Evolutionary conservation across 2,888 invertebrate genomes (phyloP), one percentile per base, ranked within the genome.

Genomic region (Drosophila subsilvestris): DNA sequence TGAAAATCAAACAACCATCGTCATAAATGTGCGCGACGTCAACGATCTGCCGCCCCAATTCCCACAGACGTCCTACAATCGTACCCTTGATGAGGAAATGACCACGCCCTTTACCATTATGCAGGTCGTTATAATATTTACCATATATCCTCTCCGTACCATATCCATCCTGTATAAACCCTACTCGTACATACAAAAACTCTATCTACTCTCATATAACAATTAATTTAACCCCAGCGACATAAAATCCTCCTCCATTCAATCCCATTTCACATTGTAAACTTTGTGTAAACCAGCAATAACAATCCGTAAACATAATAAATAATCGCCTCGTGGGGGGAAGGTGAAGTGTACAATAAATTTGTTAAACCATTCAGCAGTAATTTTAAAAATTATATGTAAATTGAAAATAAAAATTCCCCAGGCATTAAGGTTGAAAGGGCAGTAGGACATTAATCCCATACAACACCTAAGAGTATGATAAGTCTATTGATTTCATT

Each of bases 21-120:
- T 96, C 88, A 95, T 98, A 88, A 94, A 95, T 91, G 94, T 97
- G 83, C 95, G 95, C 86, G 97, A 98, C 93, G 96, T 96, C 90
- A 98, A 98, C 93, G 98, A 98, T 93, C 94, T 97, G 89, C 96
- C 97, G 59, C 98, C 98, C 32, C 94, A 94, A 83, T 96, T 97
- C 93, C 94, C 95, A 76, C 93, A 95, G 90, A 94, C 95, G 79
- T 92, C 94, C 63, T 97, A 97, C 93, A 92, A 94, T 90, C 94
- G 95, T 55, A 94, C 94, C 76, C 95, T 96, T 82, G 93, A 95
- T 76, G 97, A 97, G 92, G 97, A 97, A 92, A 94, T 94, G 86
- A 92, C 93, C 59, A 95, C 95, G 86, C 94, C 95, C 76, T 95
- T 95, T 91, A 96, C 96, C 89, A 94, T 96, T 70, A 95, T 95